These are phyloP conservation scores for Bradypodion ventrale DNA, from an alignment of 2,797 vertebrate genomes.

Conservation along the genomic window DNA sequence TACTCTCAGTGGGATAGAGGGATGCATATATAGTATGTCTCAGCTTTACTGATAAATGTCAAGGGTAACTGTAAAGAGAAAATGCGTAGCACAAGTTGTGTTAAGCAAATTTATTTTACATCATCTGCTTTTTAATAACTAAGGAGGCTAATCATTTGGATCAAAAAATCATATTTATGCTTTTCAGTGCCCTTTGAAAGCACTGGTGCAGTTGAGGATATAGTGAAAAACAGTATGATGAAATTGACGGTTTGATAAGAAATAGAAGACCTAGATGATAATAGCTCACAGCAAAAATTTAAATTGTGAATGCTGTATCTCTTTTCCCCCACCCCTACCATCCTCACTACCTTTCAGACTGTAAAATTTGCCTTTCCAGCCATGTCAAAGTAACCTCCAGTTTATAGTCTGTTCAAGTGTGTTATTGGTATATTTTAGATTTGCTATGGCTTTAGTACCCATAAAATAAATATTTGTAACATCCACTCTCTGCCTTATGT, in stretches of 20 bases:
- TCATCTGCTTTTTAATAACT: slow-evolving; percentile 39
- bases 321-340: background rate
- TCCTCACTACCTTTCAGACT: background rate
- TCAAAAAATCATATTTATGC: slow-evolving; percentile 8
- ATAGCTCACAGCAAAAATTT: slow-evolving; percentile 26
- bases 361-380: slow-evolving; percentile 38
- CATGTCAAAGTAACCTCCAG: slow-evolving; percentile 20
- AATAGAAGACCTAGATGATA: slow-evolving; percentile 28
- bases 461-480: slow-evolving; percentile 57
- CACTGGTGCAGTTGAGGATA: slow-evolving; percentile 26
- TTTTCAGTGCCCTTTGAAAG: background rate
- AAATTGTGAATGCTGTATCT: slow-evolving; percentile 43
- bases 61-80: slow-evolving; percentile 4
- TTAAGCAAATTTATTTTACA: slow-evolving; percentile 21
- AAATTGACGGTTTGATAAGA: slow-evolving; percentile 46
- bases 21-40: no score
- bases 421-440: slow-evolving; percentile 55
- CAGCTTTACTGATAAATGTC: background rate
- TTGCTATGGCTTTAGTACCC: slow-evolving; percentile 53
- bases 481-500: slow-evolving; percentile 48
- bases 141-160: slow-evolving; percentile 7
- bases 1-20: background rate
- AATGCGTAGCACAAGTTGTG: background rate
- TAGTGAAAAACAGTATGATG: slow-evolving; percentile 35
- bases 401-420: slow-evolving; percentile 46